A percentile compares a stretch with the other conserved stretches of the same genome.
Evolutionary conservation across 2,113 vertebrate genomes (phyloP).

Genomic region (Aspidoscelis tigris): DNA sequence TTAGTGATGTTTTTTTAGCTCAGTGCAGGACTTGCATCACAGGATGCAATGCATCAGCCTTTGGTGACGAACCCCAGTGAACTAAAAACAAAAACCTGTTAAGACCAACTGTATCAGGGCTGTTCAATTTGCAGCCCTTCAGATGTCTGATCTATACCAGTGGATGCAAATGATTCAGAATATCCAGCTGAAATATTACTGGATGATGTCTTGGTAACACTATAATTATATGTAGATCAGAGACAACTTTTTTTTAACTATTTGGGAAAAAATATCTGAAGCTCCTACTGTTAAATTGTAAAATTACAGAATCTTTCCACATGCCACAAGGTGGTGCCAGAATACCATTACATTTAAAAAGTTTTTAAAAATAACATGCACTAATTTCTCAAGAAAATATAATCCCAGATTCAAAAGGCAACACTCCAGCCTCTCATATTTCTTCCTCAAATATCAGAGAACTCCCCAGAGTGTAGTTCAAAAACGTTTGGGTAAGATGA

Average conservation of each 20-base stretch:
- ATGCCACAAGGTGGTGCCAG: slow-evolving; percentile 75
- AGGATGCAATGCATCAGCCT: no score
- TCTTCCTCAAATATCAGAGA: neutral
- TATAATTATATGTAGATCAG: no score
- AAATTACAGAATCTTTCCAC: neutral
- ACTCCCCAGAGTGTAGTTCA: neutral
- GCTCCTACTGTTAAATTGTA: neutral
- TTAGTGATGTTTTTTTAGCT: no score
- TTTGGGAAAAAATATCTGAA: neutral
- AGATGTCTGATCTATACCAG: neutral
- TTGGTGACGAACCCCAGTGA: no score
- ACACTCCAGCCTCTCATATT: neutral
- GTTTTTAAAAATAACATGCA: neutral
- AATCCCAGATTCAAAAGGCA: neutral
- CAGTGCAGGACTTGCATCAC: no score
- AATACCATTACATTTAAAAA: slow-evolving; percentile 20
- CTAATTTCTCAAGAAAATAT: neutral
- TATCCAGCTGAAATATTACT: neutral
- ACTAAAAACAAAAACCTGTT: no score
- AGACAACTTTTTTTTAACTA: neutral
- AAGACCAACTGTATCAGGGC: no score
- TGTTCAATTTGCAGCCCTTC: no score
- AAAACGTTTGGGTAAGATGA: neutral
- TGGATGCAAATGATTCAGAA: neutral
- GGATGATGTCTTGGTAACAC: no score